Conservation (phyloP, 1,140 invertebrate genomes). For the Nephila pilipes region DNA sequence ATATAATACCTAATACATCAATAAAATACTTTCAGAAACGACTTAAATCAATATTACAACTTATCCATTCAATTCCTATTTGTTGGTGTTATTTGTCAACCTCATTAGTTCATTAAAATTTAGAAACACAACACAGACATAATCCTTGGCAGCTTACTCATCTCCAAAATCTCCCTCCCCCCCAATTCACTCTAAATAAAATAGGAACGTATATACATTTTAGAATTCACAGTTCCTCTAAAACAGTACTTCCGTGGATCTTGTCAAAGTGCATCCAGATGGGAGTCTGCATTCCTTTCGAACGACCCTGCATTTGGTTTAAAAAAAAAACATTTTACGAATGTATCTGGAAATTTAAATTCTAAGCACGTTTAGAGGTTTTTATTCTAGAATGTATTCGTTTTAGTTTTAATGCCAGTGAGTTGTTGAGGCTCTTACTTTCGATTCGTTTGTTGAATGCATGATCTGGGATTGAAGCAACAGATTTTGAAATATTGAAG, state of each 20-base stretch:
- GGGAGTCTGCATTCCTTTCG: not conserved
- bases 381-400: not conserved
- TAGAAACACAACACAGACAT: not conserved
- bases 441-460: too few species aligned
- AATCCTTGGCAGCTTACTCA: constrained; percentile 46
- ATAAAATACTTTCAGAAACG: too few species aligned
- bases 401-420: too few species aligned
- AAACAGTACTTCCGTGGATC: not conserved
- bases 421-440: too few species aligned
- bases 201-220: not conserved
- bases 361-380: constrained; percentile 45
- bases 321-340: not conserved
- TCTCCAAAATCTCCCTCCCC: not conserved
- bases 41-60: too few species aligned
- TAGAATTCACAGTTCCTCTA: not conserved
- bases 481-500: too few species aligned
- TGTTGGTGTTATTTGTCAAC: not conserved
- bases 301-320: too few species aligned
- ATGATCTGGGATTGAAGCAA: too few species aligned
- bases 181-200: not conserved
- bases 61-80: not conserved
- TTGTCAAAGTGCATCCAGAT: not conserved
- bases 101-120: constrained; percentile 4
- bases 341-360: constrained; percentile 50
- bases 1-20: too few species aligned